Conservation (phyloP, 2,113 vertebrate species). For the Chaetura pelagica region DNA sequence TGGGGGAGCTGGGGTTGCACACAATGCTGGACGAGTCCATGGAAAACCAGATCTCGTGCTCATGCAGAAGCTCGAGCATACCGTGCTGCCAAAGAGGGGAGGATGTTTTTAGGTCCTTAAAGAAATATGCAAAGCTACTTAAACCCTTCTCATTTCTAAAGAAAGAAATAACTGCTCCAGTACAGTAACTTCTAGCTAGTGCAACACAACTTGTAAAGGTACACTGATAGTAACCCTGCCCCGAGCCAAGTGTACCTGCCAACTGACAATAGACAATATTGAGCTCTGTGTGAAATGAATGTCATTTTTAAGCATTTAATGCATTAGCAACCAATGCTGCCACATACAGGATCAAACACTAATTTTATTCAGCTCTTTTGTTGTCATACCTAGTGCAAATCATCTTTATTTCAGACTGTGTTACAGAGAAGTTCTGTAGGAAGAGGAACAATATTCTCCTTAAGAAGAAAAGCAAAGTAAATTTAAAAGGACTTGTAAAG, state of each 20-base stretch:
- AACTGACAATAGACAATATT: not conserved
- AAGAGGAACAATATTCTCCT: not conserved
- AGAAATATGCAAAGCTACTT: not conserved
- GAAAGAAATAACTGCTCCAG: not conserved
- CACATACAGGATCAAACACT: not conserved
- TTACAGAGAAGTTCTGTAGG: not conserved
- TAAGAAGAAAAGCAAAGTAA: not conserved
- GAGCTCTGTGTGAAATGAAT: not conserved
- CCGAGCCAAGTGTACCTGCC: not conserved
- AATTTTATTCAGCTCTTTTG: not conserved
- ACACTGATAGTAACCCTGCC: not conserved
- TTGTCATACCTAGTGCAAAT: not conserved
- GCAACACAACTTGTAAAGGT: not conserved
- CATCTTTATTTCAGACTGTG: not conserved
- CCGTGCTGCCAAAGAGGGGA: fast-evolving
- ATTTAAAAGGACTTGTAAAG: not conserved
- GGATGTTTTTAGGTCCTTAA: not conserved
- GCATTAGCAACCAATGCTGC: not conserved
- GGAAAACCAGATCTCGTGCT: not conserved
- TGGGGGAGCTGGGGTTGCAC: not conserved
- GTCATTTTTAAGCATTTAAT: not conserved
- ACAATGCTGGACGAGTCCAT: fast-evolving
- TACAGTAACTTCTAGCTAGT: not conserved
- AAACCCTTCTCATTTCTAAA: not conserved
- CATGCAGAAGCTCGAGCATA: not conserved